These are phyloP conservation scores for Thalassoma bifasciatum DNA, from an alignment of 2,113 vertebrate species.

Conservation along the genomic window DNA sequence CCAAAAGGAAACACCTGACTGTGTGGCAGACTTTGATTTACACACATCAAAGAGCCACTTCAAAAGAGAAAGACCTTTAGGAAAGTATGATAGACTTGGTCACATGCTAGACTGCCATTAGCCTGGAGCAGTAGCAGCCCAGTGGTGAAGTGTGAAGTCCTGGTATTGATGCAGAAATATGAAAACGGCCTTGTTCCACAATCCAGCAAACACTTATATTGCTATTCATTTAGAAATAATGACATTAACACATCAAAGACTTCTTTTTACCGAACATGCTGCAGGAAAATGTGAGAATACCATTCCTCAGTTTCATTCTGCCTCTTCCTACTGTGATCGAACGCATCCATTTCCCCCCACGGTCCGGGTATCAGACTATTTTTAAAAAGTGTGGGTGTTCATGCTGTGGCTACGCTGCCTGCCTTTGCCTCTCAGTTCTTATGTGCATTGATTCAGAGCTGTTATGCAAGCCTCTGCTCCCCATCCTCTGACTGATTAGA, in stretches of 20 bases:
- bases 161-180: background rate
- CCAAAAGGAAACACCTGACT: conserved; percentile 45
- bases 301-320: background rate
- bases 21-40: conserved; percentile 65
- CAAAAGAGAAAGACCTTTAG: conserved; percentile 66
- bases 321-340: conserved; percentile 33
- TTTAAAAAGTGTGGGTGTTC: conserved; percentile 70
- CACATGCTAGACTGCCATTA: conserved; percentile 18
- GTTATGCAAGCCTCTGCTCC: conserved; percentile 76
- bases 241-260: too few relatives aligned
- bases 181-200: background rate
- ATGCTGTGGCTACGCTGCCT: conserved; percentile 37
- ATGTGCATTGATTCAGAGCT: conserved; percentile 66
- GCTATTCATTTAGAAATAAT: background rate
- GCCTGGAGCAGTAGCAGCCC: conserved; percentile 12
- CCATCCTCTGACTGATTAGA: conserved; percentile 57
- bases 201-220: background rate
- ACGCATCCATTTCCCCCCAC: conserved; percentile 28
- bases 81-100: conserved; percentile 18
- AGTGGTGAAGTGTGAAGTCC: background rate
- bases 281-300: background rate
- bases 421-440: conserved; percentile 49
- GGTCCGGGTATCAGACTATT: conserved; percentile 53
- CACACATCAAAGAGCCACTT: conserved; percentile 65
- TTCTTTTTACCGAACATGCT: too few relatives aligned